Conservation (phyloP, 2,888 invertebrate genomes). For the Bellardia bayeri region DNA sequence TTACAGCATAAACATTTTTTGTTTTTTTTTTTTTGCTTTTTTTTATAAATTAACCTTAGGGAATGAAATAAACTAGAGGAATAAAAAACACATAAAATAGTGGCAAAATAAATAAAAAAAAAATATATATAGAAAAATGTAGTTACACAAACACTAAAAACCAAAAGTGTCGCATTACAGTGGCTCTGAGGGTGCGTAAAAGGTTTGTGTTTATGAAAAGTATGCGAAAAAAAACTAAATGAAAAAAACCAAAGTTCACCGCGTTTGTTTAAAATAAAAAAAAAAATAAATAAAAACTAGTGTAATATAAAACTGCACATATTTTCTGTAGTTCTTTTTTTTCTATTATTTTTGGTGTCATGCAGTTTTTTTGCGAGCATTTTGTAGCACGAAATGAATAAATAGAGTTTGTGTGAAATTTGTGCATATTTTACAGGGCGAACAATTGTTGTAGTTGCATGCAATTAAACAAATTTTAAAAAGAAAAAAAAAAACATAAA, state of each 20-base stretch:
- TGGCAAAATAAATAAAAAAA: constrained; percentile 27
- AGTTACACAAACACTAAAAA: constrained; percentile 52
- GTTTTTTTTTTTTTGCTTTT: neutral
- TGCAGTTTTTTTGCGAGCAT: constrained; percentile 1
- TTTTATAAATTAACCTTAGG: constrained; percentile 9
- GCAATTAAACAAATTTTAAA: constrained; percentile 25
- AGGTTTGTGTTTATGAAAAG: constrained; percentile 44
- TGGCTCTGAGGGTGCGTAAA: constrained; percentile 54
- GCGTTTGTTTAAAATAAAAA: neutral
- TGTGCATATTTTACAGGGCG: constrained; percentile 46
- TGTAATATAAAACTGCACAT: constrained; percentile 24
- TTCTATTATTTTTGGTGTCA: neutral
- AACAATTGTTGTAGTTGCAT: constrained; percentile 52
- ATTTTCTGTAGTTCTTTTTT: constrained; percentile 11
- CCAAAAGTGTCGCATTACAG: constrained; percentile 64
- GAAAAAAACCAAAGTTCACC: neutral
- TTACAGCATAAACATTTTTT: neutral
- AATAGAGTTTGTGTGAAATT: constrained; percentile 24
- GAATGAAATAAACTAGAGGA: neutral
- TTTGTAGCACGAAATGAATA: neutral
- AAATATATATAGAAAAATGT: neutral
- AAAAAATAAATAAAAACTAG: constrained; percentile 1
- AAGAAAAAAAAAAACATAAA: neutral
- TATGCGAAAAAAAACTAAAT: neutral
- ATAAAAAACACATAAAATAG: constrained; percentile 21